Conservation (phyloP, 2,797 vertebrate species). For the Alectoris magna region DNA sequence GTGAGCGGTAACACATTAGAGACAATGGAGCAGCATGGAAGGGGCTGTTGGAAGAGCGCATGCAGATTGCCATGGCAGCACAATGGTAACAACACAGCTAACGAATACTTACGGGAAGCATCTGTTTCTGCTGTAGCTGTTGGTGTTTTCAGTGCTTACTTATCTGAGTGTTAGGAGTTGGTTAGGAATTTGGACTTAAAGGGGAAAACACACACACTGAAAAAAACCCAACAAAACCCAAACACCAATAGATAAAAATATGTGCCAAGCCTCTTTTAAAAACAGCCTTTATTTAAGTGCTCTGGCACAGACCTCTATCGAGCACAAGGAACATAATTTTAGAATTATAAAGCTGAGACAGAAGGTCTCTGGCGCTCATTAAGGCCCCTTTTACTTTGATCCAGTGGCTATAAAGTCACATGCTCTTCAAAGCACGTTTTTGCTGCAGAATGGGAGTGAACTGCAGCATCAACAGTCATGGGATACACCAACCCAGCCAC, state of each 20-base stretch:
- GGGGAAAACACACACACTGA: neutral
- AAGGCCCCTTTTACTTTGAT: neutral
- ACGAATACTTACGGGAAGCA: neutral
- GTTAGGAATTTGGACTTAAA: neutral
- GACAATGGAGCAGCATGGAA: neutral
- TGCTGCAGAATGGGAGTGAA: neutral
- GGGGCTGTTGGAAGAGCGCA: rapidly evolving
- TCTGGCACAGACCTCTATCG: neutral
- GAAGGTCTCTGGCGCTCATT: neutral
- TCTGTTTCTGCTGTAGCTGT: neutral
- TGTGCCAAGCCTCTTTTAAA: neutral
- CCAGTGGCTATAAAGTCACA: neutral
- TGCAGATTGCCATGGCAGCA: neutral
- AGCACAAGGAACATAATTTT: neutral
- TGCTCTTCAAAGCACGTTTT: neutral
- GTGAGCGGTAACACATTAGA: neutral
- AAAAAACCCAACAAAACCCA: neutral
- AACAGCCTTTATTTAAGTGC: neutral
- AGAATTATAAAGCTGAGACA: neutral
- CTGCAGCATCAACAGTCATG: neutral
- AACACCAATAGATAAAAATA: neutral
- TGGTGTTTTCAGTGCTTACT: neutral
- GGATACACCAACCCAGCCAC: neutral
- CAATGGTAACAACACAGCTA: neutral
- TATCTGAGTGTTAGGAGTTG: no score